Conservation (phyloP, 2,113 vertebrate species). For the Aptenodytes forsteri region DNA sequence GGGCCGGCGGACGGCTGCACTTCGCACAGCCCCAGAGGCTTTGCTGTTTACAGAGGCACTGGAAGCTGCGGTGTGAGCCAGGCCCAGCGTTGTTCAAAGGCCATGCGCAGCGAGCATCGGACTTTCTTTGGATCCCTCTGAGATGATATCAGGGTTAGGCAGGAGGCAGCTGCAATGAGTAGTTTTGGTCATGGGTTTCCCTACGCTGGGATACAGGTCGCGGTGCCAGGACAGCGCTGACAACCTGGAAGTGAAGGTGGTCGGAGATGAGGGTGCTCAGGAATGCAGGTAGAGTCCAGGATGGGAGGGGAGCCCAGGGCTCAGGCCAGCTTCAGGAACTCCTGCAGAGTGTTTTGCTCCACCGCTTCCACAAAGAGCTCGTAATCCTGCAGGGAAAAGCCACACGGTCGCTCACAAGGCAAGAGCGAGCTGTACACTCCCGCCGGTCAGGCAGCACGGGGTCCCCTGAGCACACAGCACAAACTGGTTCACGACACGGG, state of each 20-base stretch:
- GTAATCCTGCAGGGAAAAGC: constrained; percentile 81
- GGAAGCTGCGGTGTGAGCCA: constrained; percentile 44
- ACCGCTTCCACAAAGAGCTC: constrained; percentile 91
- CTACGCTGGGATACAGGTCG: not conserved
- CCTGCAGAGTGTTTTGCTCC: constrained; percentile 88
- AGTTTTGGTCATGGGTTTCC: constrained; percentile 78
- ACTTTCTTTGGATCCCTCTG: constrained; percentile 48
- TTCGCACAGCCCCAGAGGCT: not conserved
- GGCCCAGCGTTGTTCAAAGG: constrained; percentile 33
- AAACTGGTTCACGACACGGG: not conserved
- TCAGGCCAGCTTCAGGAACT: constrained; percentile 95
- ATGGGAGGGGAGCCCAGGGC: not conserved
- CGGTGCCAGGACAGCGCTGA: constrained; percentile 2
- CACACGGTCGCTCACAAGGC: fast-evolving
- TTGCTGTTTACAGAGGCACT: constrained; percentile 64
- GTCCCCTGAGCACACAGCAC: fast-evolving
- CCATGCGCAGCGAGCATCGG: not conserved
- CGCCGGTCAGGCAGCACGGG: fast-evolving
- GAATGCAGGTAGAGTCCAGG: constrained; percentile 58
- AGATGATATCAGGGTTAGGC: not conserved
- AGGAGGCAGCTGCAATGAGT: constrained; percentile 45
- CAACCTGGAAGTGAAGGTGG: constrained; percentile 60
- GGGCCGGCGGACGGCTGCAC: not conserved
- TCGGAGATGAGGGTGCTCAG: constrained; percentile 53
- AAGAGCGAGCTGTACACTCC: fast-evolving